phyloP scores from a whole-genome alignment of 2,888 invertebrate genomes.

The Xestia xanthographa region DNA sequence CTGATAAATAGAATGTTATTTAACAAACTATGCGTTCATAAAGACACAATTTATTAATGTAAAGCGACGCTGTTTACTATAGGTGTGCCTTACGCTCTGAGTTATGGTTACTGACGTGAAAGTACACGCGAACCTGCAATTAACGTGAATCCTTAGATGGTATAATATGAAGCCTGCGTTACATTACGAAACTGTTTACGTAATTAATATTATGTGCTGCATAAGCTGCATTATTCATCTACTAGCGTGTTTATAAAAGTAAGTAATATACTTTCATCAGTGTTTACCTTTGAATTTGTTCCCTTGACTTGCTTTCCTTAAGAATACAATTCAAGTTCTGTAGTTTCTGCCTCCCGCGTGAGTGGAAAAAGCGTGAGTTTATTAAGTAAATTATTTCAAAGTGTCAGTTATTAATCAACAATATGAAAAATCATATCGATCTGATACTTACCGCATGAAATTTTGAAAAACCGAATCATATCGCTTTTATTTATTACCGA shows the following conservation, averaged over 20 bases:
- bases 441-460: background rate
- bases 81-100: background rate
- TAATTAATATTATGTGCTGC: background rate
- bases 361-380: background rate
- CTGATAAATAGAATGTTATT: constrained; percentile 1
- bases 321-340: background rate
- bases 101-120: background rate
- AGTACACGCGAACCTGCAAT: constrained; percentile 17
- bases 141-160: constrained; percentile 22
- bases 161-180: background rate
- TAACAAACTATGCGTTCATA: background rate
- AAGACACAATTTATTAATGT: background rate
- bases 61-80: constrained; percentile 10
- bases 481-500: background rate
- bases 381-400: too few species aligned
- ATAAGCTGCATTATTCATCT: background rate
- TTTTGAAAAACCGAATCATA: background rate
- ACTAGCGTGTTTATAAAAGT: background rate
- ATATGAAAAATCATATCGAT: background rate
- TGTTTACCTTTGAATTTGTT: background rate
- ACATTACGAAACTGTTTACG: background rate
- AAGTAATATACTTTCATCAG: background rate
- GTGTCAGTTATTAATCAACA: too few species aligned
- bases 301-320: background rate
- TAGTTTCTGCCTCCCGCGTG: background rate